Evolutionary conservation across 2,113 vertebrate species (phyloP).

Genomic region (Myotis lucifugus): DNA sequence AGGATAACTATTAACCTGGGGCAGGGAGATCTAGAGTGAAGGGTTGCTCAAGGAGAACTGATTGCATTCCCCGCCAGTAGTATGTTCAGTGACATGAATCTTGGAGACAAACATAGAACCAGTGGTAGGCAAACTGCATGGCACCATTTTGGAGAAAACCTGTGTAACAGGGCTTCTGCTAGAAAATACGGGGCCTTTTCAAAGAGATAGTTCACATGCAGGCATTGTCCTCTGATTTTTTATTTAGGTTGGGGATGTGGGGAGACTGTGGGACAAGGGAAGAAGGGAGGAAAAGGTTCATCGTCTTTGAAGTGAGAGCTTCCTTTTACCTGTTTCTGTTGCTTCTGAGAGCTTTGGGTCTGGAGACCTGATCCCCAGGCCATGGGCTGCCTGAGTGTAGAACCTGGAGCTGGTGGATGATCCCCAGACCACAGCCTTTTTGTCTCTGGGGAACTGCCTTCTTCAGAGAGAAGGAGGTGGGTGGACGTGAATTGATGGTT

Average conservation of each 20-base stretch:
- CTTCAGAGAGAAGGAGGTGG: constrained; percentile 69
- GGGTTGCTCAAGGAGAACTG: neutral
- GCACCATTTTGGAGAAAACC: neutral
- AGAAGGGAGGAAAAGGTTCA: neutral
- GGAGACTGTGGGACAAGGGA: constrained; percentile 13
- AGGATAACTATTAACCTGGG: neutral
- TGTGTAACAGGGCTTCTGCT: neutral
- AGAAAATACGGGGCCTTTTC: neutral
- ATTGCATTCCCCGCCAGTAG: neutral
- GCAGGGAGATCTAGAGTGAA: neutral
- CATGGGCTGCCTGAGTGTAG: neutral
- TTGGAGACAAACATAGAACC: neutral
- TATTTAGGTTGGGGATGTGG: constrained; percentile 46
- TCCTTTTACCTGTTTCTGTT: constrained; percentile 59
- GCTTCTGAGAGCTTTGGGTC: constrained; percentile 53
- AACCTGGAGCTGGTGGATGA: constrained; percentile 49
- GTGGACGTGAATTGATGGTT: constrained; percentile 67
- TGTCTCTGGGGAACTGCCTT: constrained; percentile 47
- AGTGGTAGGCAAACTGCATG: neutral
- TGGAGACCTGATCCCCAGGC: constrained; percentile 36
- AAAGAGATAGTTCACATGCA: neutral
- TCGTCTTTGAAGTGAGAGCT: constrained; percentile 61
- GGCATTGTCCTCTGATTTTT: constrained; percentile 64
- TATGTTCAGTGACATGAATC: neutral
- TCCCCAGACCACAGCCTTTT: constrained; percentile 44